A percentile compares a stretch with the other conserved stretches of the same genome.
phyloP scores from a whole-genome alignment of 2,888 invertebrate species.

The Stenodera caucasica region DNA sequence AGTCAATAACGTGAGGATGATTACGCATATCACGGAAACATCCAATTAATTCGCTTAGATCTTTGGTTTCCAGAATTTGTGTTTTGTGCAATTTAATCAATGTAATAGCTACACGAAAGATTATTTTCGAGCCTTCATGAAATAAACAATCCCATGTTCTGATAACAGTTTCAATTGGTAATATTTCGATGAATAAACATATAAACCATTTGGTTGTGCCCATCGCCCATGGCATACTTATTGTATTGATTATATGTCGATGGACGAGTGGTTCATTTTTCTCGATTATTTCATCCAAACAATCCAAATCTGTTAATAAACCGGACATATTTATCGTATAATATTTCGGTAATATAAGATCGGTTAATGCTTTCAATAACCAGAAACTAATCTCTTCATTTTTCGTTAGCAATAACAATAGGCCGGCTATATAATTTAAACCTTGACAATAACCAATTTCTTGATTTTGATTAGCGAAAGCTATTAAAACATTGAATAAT shows the following conservation, averaged over 20 bases:
- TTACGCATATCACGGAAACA: conserved; percentile 82
- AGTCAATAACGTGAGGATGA: conserved; percentile 77
- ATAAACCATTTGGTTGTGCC: conserved; percentile 96
- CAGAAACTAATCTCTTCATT: conserved; percentile 92
- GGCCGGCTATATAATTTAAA: conserved; percentile 86
- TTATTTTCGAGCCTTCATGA: conserved; percentile 90
- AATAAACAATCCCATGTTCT: conserved; percentile 96
- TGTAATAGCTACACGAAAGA: conserved; percentile 86
- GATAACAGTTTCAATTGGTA: conserved; percentile 91
- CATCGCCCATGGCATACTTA: conserved; percentile 88
- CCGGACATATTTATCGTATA: conserved; percentile 90
- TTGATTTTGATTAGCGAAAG: conserved; percentile 86
- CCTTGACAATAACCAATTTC: conserved; percentile 94
- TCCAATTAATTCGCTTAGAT: conserved; percentile 78
- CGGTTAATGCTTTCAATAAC: conserved; percentile 87
- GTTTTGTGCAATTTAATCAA: conserved; percentile 74
- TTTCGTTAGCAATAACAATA: conserved; percentile 82
- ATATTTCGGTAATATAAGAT: conserved; percentile 83
- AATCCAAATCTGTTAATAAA: conserved; percentile 84
- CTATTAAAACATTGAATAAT: conserved; percentile 81
- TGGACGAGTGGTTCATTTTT: conserved; percentile 80
- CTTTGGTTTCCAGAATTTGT: conserved; percentile 74
- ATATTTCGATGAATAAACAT: conserved; percentile 89
- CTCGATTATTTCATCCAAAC: conserved; percentile 83
- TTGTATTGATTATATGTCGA: conserved; percentile 70